Evolutionary conservation across 2,888 invertebrate genomes (phyloP).

Genomic region (Aleiodes testaceus): DNA sequence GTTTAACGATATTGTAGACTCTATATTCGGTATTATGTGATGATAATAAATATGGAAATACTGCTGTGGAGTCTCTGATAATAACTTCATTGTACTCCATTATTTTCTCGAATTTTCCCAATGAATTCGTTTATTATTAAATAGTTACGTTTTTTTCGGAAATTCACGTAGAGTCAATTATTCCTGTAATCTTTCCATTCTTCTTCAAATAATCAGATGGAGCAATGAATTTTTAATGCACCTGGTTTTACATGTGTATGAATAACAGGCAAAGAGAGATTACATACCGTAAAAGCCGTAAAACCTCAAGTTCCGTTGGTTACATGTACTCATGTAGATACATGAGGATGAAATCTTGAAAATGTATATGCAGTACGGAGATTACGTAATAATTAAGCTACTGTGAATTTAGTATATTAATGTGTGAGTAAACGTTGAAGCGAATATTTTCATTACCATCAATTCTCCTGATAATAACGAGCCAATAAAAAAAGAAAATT

Average conservation of each 20-base stretch:
- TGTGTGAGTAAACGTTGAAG: no score
- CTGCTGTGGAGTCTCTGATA: no score
- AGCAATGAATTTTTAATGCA: neutral
- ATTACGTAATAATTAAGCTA: neutral
- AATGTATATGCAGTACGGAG: conserved; percentile 12
- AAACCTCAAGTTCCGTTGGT: conserved; percentile 18
- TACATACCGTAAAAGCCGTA: conserved; percentile 14
- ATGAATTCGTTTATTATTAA: no score
- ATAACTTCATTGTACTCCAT: no score
- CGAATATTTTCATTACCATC: no score
- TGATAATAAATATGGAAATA: no score
- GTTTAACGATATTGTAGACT: conserved; percentile 6
- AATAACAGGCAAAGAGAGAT: neutral
- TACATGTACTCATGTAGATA: neutral
- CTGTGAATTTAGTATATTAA: neutral
- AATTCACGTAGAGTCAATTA: neutral
- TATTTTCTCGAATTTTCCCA: no score
- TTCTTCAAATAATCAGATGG: neutral
- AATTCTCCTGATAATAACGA: no score
- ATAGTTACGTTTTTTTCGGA: no score
- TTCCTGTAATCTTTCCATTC: neutral
- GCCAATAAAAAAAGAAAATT: neutral
- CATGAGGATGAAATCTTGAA: conserved; percentile 8
- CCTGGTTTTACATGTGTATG: neutral
- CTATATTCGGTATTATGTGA: neutral